Conservation (phyloP, 1,140 invertebrate species). For the Magallana gigas region DNA sequence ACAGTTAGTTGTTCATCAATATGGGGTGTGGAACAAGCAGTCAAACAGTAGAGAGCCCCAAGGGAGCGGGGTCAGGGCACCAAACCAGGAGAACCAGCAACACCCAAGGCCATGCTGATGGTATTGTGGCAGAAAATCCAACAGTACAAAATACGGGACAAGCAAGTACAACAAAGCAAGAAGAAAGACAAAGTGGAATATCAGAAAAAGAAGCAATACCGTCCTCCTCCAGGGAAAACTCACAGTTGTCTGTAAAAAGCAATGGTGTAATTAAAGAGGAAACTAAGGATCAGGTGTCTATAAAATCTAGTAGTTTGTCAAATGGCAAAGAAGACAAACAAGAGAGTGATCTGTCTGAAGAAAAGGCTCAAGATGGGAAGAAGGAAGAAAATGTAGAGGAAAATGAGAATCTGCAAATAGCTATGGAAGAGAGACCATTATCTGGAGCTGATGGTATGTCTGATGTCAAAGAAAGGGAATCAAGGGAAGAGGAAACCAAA, state of each 20-base stretch:
- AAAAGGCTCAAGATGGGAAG: background rate
- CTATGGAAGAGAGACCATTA: too few species aligned
- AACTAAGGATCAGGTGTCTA: background rate
- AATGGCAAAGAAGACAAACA: background rate
- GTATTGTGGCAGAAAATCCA: background rate
- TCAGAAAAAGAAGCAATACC: background rate
- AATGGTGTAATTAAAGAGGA: background rate
- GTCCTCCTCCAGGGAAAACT: background rate
- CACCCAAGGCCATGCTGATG: background rate
- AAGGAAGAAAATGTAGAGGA: background rate
- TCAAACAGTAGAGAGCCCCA: background rate
- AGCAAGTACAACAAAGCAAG: background rate
- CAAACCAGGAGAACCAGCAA: background rate
- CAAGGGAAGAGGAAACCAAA: background rate
- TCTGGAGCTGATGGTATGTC: too few species aligned
- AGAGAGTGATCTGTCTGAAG: background rate
- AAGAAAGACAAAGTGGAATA: background rate
- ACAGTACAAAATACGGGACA: background rate
- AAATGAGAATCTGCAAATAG: background rate
- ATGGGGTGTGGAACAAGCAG: background rate
- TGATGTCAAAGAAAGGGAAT: background rate
- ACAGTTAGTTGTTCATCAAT: background rate
- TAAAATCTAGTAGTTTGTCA: conserved; percentile 11
- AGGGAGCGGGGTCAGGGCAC: background rate
- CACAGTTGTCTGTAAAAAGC: background rate